A percentile compares a stretch with the other conserved stretches of the same genome.
phyloP scores from a whole-genome alignment of 2,888 invertebrate genomes.

The Atethmia centrago region DNA sequence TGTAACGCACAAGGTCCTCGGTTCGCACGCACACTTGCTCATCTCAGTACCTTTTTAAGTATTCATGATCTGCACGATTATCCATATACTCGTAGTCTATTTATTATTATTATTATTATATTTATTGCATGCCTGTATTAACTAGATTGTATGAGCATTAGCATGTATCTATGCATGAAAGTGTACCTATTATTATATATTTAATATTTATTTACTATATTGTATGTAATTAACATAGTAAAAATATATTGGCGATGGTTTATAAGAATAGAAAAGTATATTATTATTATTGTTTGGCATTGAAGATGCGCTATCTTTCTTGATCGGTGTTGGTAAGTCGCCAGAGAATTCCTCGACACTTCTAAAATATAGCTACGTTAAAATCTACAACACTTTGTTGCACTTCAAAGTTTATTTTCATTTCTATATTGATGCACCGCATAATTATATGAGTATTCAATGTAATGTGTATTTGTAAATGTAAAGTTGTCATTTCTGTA shows the following conservation, averaged over 20 bases:
- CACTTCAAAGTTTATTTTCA: constrained; percentile 31
- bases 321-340: constrained; percentile 72
- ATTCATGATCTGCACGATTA: constrained; percentile 63
- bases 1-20: constrained; percentile 77
- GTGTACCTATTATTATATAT: constrained; percentile 38
- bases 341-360: constrained; percentile 73
- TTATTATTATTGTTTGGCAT: constrained; percentile 70
- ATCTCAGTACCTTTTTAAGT: constrained; percentile 56
- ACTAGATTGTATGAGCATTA: constrained; percentile 45
- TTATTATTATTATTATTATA: constrained; percentile 51
- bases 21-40: constrained; percentile 74
- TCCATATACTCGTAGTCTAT: constrained; percentile 53
- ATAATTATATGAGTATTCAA: constrained; percentile 21
- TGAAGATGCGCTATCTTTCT: constrained; percentile 67
- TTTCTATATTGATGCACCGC: constrained; percentile 40
- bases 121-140: constrained; percentile 65
- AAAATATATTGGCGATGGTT: constrained; percentile 43
- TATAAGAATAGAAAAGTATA: constrained; percentile 58
- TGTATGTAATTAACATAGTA: constrained; percentile 25
- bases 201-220: constrained; percentile 34
- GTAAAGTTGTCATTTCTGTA: constrained; percentile 52
- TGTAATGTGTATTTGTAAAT: constrained; percentile 50
- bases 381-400: constrained; percentile 44
- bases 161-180: constrained; percentile 54
- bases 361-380: constrained; percentile 38